These are phyloP conservation scores for Takifugu rubripes DNA, from an alignment of 2,797 vertebrate species.

Conservation along the genomic window DNA sequence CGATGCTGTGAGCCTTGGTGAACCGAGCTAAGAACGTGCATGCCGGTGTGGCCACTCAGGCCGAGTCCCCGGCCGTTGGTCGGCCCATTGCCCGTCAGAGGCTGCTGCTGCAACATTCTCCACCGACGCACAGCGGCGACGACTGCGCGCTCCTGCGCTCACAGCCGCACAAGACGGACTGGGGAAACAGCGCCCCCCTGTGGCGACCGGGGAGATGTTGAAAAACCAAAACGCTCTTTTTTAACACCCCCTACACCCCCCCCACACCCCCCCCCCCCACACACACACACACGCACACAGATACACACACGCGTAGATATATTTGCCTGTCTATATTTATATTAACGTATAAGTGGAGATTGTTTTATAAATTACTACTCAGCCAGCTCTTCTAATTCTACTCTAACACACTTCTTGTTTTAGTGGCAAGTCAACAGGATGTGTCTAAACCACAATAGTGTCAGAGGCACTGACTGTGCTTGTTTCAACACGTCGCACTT, in stretches of 20 bases:
- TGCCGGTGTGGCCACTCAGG: constrained; percentile 75
- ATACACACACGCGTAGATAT: too few relatives aligned
- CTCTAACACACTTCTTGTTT: constrained; percentile 67
- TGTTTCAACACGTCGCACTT: constrained; percentile 74
- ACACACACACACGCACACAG: background rate
- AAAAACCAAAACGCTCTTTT: background rate
- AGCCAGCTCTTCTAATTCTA: constrained; percentile 15
- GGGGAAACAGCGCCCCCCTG: constrained; percentile 64
- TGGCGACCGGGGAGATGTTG: constrained; percentile 33
- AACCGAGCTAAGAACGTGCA: constrained; percentile 74
- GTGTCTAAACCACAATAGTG: constrained; percentile 75
- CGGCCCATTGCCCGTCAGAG: constrained; percentile 78
- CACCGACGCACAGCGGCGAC: constrained; percentile 72
- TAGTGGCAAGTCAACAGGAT: constrained; percentile 80
- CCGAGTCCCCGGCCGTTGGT: constrained; percentile 76
- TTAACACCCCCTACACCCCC: too few relatives aligned
- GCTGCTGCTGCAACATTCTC: constrained; percentile 82
- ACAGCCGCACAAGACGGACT: constrained; percentile 20
- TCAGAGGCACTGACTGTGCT: constrained; percentile 57
- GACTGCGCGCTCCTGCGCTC: constrained; percentile 60
- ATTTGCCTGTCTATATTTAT: too few relatives aligned
- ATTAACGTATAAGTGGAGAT: too few relatives aligned
- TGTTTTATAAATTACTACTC: background rate
- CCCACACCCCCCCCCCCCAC: background rate
- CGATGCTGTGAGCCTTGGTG: constrained; percentile 72